Percentiles rank a stretch among this genome's conserved stretches.
Conservation (phyloP, 2,888 invertebrate species). For the Ernsta delagoae region DNA sequence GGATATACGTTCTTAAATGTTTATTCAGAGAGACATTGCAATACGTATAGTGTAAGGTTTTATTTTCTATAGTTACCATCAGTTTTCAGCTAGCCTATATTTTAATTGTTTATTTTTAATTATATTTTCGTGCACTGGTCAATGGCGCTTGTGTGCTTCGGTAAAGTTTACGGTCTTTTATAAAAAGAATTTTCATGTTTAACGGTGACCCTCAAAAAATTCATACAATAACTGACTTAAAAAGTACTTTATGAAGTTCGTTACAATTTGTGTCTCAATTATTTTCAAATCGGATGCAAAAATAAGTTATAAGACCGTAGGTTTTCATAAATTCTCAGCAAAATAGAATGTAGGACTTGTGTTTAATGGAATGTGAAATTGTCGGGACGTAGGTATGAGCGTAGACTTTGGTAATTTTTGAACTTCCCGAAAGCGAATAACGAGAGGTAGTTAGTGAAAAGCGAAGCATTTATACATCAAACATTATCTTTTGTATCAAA, state of each 20-base stretch:
- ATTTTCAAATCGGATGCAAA: not conserved
- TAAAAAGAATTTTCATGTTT: not conserved
- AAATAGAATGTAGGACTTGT: constrained; percentile 13
- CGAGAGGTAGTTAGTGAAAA: constrained; percentile 5
- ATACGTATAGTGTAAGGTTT: constrained; percentile 63
- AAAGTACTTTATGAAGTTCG: not conserved
- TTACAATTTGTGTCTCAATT: not conserved
- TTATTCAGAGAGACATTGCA: constrained; percentile 72
- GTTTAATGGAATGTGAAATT: not conserved
- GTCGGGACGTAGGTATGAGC: not conserved
- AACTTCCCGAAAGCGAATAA: not conserved
- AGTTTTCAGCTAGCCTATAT: constrained; percentile 80
- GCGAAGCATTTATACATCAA: constrained; percentile 31
- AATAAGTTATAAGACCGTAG: constrained; percentile 12
- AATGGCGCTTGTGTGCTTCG: constrained; percentile 67
- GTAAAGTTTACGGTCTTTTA: constrained; percentile 27
- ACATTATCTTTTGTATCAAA: constrained; percentile 16
- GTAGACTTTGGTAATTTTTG: not conserved
- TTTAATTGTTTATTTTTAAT: constrained; percentile 66
- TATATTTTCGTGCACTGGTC: constrained; percentile 63
- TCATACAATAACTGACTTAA: not conserved
- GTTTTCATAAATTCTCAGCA: constrained; percentile 24
- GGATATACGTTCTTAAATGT: constrained; percentile 44
- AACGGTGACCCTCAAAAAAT: not conserved
- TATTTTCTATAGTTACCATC: constrained; percentile 82